These are phyloP conservation scores for Lampris megalopsis DNA, from an alignment of 2,113 vertebrate species.

Conservation along the genomic window DNA sequence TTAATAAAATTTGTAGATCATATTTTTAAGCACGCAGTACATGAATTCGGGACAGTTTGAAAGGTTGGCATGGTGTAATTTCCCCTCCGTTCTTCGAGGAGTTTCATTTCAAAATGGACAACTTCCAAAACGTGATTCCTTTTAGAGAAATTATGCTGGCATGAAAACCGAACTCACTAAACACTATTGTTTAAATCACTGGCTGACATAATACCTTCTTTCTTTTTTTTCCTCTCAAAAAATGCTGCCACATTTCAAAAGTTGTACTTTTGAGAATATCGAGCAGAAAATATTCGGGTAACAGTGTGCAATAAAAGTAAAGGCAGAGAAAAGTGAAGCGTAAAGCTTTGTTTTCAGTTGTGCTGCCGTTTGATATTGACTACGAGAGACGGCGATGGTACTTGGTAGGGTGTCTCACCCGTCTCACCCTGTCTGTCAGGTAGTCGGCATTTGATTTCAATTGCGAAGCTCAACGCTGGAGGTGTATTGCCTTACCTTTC, in stretches of 20 bases:
- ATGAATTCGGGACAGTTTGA: too few species aligned
- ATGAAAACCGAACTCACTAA: neutral
- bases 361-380: conserved; percentile 9
- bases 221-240: too few species aligned
- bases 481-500: conserved; percentile 84
- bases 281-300: too few species aligned
- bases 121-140: neutral
- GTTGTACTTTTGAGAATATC: too few species aligned
- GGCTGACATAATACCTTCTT: too few species aligned
- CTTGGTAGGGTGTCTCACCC: neutral
- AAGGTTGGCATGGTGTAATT: neutral
- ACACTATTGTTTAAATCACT: neutral
- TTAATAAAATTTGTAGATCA: too few species aligned
- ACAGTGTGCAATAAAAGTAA: too few species aligned
- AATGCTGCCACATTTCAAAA: too few species aligned
- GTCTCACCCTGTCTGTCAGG: conserved; percentile 31
- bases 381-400: neutral
- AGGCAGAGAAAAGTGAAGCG: neutral
- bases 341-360: neutral
- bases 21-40: too few species aligned
- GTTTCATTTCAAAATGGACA: neutral
- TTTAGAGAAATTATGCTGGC: neutral
- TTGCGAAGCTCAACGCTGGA: conserved; percentile 1
- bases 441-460: conserved; percentile 7
- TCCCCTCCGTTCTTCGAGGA: neutral